Evolutionary conservation across 64 coral and sea anemone genomes (phyloP).

Genomic region (Stichodactyla mertensii): DNA sequence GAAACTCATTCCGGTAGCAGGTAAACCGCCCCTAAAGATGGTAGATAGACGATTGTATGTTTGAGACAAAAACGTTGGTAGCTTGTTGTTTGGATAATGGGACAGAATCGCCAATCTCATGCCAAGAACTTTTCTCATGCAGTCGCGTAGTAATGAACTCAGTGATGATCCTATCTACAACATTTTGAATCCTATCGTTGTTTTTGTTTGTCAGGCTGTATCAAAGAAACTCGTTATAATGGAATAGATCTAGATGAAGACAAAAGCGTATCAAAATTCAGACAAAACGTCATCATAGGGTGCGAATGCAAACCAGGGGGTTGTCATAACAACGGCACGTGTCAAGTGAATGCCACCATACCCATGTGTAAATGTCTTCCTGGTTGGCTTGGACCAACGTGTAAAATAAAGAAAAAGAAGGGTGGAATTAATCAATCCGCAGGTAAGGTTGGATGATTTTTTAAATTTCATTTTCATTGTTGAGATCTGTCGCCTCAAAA

Average conservation of each 20-base stretch:
- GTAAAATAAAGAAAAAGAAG: background rate
- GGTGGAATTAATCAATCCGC: background rate
- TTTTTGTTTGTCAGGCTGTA: constrained; percentile 21
- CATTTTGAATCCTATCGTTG: background rate
- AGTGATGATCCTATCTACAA: too few relatives aligned
- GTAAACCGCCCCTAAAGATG: too few relatives aligned
- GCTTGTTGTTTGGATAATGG: too few relatives aligned
- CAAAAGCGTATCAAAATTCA: background rate
- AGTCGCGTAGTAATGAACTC: too few relatives aligned
- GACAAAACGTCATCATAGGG: constrained; percentile 34
- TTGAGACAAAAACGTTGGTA: too few relatives aligned
- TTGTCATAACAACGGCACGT: constrained; percentile 46
- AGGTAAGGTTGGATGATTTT: background rate
- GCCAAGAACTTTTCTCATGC: too few relatives aligned
- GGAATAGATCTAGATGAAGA: constrained; percentile 21
- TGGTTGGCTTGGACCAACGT: background rate
- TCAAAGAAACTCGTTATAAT: constrained; percentile 44
- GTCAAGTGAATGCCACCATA: constrained; percentile 11
- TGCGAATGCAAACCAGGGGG: constrained; percentile 42
- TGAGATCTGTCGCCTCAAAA: too few relatives aligned
- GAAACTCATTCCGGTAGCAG: too few relatives aligned
- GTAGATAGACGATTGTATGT: too few relatives aligned
- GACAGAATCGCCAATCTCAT: too few relatives aligned
- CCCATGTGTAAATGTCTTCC: constrained; percentile 21
- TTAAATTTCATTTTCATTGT: too few relatives aligned